Base-by-base conservation (phyloP, 2,113 vertebrate genomes). In the Sceloporus tristichus region DNA sequence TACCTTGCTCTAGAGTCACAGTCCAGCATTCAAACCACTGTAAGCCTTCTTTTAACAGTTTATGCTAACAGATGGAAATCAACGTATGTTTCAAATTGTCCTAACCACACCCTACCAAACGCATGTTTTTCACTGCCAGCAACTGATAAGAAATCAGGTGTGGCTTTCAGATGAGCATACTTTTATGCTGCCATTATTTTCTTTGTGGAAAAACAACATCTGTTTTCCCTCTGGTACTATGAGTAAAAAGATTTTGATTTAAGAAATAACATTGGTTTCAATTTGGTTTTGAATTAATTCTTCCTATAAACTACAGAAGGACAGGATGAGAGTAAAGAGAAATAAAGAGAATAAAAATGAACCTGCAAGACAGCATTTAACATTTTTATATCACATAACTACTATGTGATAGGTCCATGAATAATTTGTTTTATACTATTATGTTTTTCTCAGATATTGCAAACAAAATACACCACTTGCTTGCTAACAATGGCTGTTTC, bases 181-280 rank as follows among this genome's bases (percentile, higher is more conserved):
- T 70, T 88, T n/a, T 74, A 25, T 89, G 83, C 14, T 29, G 21
- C 38, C 14, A 53, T 90, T 82, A 86, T 74, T 59, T 84, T 75
- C 48, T 76, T 89, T 59, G 40, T 66, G 78, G 85, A 71, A 88
- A 73, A 85, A 78, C 3, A 82, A 91, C 40, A 87, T 19, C 1
- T 59, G 54, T 77, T 86, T 91, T 38, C 4, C 7, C 84, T 19
- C 71, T 27, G 19, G 14, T 66, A 89, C 78, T 42, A 82, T 42
- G 66, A 87, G 25, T 18, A 73, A 27, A 23, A 38, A 86, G 14
- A 16, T 71, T 78, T 73, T 82, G 23, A n/a, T 87, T 83, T 68
- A 85, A 84, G 77, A 76, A 82, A 82, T n/a, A 89, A 86, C 59
- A 74, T 2, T 54, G 3, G 6, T 76, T 92, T 88, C 21, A 87